Percentiles rank a stretch among this genome's conserved stretches.
These are phyloP conservation scores for Hydropsyche betteni DNA, from an alignment of 2,888 invertebrate genomes.

Conservation along the genomic window DNA sequence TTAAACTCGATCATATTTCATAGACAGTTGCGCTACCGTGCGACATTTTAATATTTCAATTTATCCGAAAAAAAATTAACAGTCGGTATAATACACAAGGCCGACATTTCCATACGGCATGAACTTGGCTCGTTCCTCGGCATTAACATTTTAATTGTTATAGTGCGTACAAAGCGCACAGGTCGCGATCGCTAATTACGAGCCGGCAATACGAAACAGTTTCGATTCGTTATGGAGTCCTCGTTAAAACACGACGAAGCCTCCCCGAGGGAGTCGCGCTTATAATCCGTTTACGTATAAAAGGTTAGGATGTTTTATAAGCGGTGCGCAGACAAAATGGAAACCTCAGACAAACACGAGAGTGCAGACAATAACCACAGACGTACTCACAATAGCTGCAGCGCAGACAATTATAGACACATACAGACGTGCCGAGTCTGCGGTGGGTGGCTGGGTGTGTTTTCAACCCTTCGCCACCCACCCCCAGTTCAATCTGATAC, in stretches of 20 bases:
- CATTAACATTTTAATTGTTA: too few species aligned
- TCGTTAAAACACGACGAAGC: background rate
- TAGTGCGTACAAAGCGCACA: too few species aligned
- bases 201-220: background rate
- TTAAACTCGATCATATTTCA: too few species aligned
- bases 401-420: slow-evolving; percentile 48
- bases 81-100: too few species aligned
- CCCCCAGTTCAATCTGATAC: background rate
- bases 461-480: slow-evolving; percentile 20
- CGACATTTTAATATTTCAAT: too few species aligned
- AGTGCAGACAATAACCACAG: slow-evolving; percentile 49
- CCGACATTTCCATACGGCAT: too few species aligned
- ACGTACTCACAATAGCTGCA: slow-evolving; percentile 42
- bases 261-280: slow-evolving; percentile 19
- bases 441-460: slow-evolving; percentile 18
- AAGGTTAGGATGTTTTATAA: slow-evolving; percentile 40
- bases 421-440: slow-evolving; percentile 32
- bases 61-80: too few species aligned
- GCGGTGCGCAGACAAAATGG: slow-evolving; percentile 45
- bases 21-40: too few species aligned
- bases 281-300: slow-evolving; percentile 38
- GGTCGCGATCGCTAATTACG: slow-evolving; percentile 5
- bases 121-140: too few species aligned
- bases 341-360: slow-evolving; percentile 48
- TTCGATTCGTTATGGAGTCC: background rate